Evolutionary conservation across 2,113 vertebrate genomes (phyloP).

Genomic region (Hippocampus abdominalis): DNA sequence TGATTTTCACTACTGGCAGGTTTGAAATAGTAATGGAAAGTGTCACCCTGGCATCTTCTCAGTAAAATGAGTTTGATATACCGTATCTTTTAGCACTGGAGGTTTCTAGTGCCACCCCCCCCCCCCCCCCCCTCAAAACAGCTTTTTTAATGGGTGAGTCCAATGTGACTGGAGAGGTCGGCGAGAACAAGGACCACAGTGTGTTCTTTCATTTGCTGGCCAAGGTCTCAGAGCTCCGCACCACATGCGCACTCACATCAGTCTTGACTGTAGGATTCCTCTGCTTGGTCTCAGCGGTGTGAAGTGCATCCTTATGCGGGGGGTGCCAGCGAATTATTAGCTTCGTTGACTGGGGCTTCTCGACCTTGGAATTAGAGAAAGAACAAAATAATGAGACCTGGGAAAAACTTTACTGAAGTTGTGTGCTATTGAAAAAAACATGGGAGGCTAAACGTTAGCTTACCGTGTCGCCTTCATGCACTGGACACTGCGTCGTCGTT

Average conservation of each 20-base stretch:
- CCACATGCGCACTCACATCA: constrained; percentile 20
- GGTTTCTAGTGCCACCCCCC: not conserved
- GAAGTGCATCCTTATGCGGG: not conserved
- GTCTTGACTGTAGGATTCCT: constrained; percentile 32
- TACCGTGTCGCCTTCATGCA: too few relatives aligned
- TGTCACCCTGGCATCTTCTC: not conserved
- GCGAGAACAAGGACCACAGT: constrained; percentile 9
- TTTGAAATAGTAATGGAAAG: not conserved
- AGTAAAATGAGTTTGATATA: not conserved
- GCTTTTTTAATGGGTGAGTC: not conserved
- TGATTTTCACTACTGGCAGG: too few relatives aligned
- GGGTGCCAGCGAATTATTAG: not conserved
- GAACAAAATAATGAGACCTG: not conserved
- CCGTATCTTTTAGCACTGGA: not conserved
- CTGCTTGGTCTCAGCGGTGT: not conserved
- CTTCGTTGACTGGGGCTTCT: not conserved
- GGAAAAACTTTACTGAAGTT: not conserved
- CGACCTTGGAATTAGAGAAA: not conserved
- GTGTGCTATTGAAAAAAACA: not conserved
- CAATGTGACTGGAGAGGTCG: constrained; percentile 1
- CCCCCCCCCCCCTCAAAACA: not conserved
- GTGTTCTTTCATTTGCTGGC: constrained; percentile 9
- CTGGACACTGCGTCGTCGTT: too few relatives aligned
- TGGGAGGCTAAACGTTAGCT: not conserved
- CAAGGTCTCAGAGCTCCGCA: not conserved